Evolutionary conservation across 2,888 invertebrate genomes (phyloP), one percentile per base, ranked within the genome.

Genomic region (Mongoloraphidia duomilia): DNA sequence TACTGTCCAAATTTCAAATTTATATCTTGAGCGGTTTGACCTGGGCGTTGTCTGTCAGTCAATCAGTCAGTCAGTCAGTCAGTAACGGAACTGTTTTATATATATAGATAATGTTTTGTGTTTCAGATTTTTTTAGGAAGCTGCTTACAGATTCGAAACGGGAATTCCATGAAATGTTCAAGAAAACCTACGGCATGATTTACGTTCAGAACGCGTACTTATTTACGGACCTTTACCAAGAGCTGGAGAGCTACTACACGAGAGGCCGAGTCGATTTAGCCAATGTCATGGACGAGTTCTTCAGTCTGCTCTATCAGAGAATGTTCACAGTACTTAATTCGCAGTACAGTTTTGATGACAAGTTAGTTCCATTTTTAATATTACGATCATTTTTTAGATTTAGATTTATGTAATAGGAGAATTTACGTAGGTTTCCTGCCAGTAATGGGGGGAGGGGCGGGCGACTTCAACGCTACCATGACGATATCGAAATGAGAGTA

Each of bases 91-190:
- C n/a, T n/a, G n/a, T n/a, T n/a, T n/a, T n/a, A n/a, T n/a, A n/a
- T n/a, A n/a, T n/a, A n/a, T n/a, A n/a, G n/a, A 6, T 26, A 6
- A 6, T 58, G 58, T 57, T 60, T 59, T 75, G 74, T 26, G 26
- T 26, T 26, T n/a, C 82, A 93, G 94, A 84, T 61, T 85, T 88
- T 69, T 95, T 95, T 76, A 81, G 81, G 59, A 82, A 85, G 56
- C 77, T 95, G 60, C 73, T 95, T 66, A 75, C 79, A 58, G 80
- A 82, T 56, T 90, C 93, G 17, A 84, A 87, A 59, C 76, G 76
- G 56, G 91, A 88, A 64, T 91, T 96, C 67, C 91, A 96, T 70
- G 80, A 82, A 54, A 95, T 96, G 95, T 96, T 95, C 74, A 86
- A 87, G 63, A 78, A 82, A 57, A 96, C 95, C 0, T 96, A 96